Percentiles rank a stretch among this genome's conserved stretches.
phyloP scores from a whole-genome alignment of 2,888 invertebrate genomes.

The Drosophila ochracea region DNA sequence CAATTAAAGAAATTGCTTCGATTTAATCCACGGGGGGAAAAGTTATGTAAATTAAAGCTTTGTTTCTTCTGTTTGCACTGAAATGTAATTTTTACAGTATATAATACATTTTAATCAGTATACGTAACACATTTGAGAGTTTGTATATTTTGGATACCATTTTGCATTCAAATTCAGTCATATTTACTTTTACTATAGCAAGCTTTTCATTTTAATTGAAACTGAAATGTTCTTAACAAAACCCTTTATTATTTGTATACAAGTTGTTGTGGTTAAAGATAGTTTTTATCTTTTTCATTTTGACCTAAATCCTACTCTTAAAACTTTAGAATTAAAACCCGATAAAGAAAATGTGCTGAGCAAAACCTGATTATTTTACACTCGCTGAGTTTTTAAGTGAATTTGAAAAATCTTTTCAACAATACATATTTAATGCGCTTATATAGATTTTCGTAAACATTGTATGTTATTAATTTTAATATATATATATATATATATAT shows the following conservation, averaged over 20 bases:
- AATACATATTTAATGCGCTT: constrained; percentile 6
- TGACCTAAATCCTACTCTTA: background rate
- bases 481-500: too few species aligned
- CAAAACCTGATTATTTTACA: background rate
- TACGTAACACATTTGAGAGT: background rate
- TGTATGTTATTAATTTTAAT: background rate
- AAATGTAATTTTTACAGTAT: background rate
- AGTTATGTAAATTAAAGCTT: background rate
- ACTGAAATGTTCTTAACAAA: background rate
- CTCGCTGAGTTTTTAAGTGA: background rate
- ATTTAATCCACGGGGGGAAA: background rate
- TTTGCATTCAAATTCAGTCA: background rate
- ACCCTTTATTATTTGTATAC: background rate
- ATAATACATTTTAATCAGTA: background rate
- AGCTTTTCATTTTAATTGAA: background rate
- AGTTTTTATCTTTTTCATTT: background rate
- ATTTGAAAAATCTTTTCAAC: background rate
- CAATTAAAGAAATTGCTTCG: background rate
- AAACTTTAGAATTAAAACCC: background rate
- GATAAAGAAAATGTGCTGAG: background rate
- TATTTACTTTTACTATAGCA: background rate
- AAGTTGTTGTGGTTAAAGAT: background rate
- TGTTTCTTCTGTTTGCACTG: background rate
- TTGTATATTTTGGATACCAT: background rate
- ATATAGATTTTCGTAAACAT: background rate